Evolutionary conservation across 2,113 vertebrate genomes (phyloP).

Genomic region (Rhegmatorhina hoffmannsi): DNA sequence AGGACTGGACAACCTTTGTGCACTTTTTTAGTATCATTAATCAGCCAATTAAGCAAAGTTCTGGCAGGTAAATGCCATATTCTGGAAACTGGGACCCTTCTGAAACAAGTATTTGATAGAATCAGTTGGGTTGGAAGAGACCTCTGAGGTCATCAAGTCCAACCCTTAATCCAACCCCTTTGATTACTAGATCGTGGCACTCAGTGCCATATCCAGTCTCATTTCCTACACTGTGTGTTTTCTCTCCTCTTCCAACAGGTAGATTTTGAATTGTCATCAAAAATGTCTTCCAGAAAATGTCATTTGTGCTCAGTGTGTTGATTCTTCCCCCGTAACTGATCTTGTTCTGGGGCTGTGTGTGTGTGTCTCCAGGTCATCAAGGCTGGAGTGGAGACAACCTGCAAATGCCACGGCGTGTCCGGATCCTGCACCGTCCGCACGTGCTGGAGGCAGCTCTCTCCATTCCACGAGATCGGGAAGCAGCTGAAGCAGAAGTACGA

Average conservation of each 20-base stretch:
- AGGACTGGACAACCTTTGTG: not conserved
- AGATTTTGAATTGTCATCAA: not conserved
- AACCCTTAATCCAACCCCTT: too few relatives aligned
- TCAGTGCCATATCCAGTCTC: too few relatives aligned
- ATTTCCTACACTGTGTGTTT: not conserved
- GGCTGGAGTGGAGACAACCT: constrained; percentile 95
- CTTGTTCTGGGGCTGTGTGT: not conserved
- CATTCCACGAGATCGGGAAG: constrained; percentile 96
- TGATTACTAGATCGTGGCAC: too few relatives aligned
- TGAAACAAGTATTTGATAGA: not conserved
- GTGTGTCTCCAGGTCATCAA: constrained; percentile 88
- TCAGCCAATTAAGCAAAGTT: not conserved
- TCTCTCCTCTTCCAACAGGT: not conserved
- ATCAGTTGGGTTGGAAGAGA: too few relatives aligned
- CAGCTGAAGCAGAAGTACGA: constrained; percentile 96
- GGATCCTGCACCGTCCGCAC: constrained; percentile 97
- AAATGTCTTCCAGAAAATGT: not conserved
- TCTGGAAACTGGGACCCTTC: not conserved
- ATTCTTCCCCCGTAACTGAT: not conserved
- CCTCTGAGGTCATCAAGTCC: too few relatives aligned
- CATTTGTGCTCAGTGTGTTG: fast-evolving
- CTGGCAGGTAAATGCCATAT: not conserved
- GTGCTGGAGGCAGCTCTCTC: constrained; percentile 95
- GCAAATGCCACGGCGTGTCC: constrained; percentile 95
- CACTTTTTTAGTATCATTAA: not conserved